These are phyloP conservation scores for Sarcophaga peregrina DNA, from an alignment of 1,140 invertebrate genomes.

Conservation along the genomic window DNA sequence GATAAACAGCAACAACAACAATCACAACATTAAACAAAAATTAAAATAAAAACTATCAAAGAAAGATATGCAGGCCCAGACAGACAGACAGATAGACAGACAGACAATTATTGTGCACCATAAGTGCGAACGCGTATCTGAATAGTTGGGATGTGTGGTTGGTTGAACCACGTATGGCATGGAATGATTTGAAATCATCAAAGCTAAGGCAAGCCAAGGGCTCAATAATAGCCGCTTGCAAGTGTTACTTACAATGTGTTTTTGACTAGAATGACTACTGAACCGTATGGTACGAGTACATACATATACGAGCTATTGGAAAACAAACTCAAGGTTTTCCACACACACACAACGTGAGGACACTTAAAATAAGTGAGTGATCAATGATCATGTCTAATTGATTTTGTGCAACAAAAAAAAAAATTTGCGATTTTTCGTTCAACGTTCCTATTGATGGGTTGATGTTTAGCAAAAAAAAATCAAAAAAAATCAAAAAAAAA, in stretches of 20 bases:
- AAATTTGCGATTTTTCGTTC: background rate
- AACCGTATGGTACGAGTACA: background rate
- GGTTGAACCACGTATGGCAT: no score
- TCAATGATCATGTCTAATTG: slow-evolving; percentile 41
- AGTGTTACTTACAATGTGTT: slow-evolving; percentile 24
- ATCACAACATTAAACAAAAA: background rate
- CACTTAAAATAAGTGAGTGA: slow-evolving; percentile 41
- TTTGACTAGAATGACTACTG: background rate
- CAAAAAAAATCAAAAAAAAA: background rate
- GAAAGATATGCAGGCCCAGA: background rate
- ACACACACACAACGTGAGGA: background rate
- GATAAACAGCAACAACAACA: background rate
- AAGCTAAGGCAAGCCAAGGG: background rate
- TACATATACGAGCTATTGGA: background rate
- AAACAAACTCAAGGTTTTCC: background rate
- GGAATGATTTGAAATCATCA: no score
- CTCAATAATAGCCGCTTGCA: background rate
- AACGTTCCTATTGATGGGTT: no score
- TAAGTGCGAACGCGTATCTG: no score
- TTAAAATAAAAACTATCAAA: background rate
- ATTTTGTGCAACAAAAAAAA: slow-evolving; percentile 8
- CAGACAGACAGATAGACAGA: slow-evolving; percentile 15
- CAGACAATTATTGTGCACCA: background rate
- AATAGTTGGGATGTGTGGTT: no score
- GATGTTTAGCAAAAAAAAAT: background rate